phyloP scores from a whole-genome alignment of 2,113 vertebrate genomes.

The Alces alces region DNA sequence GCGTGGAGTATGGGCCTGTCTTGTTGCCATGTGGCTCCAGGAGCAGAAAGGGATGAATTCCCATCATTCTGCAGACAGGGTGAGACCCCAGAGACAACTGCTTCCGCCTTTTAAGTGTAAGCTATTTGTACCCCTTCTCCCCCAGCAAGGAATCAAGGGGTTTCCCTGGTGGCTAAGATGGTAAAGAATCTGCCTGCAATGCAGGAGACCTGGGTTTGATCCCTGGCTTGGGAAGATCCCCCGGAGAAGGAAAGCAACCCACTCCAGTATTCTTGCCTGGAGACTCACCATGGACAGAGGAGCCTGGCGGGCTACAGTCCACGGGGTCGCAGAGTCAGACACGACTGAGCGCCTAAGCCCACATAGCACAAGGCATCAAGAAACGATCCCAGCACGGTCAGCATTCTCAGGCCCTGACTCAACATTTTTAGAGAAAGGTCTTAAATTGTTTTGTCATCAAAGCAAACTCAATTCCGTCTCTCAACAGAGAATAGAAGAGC shows the following conservation, averaged over 20 bases:
- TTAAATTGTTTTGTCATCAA: constrained; percentile 74
- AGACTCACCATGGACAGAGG: neutral
- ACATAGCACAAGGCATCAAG: neutral
- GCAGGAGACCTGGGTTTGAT: neutral
- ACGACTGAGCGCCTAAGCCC: neutral
- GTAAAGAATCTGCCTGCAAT: neutral
- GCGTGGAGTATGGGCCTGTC: neutral
- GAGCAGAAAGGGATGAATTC: neutral
- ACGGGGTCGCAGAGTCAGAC: neutral
- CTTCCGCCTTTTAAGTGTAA: constrained; percentile 7
- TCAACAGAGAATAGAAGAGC: constrained; percentile 62
- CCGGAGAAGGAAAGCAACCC: neutral
- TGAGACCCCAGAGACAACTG: neutral
- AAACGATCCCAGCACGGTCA: constrained; percentile 60
- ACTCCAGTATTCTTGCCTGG: neutral
- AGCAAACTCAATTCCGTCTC: constrained; percentile 62
- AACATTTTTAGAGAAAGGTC: constrained; percentile 53
- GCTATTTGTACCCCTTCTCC: constrained; percentile 10
- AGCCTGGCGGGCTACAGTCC: neutral
- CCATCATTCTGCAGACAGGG: neutral
- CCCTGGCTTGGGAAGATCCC: neutral
- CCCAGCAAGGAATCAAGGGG: neutral
- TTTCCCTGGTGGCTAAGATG: neutral
- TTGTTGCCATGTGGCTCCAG: neutral
- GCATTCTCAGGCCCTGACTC: neutral